A percentile compares a stretch with the other conserved stretches of the same genome.
phyloP scores from a whole-genome alignment of 2,113 vertebrate genomes.

The Equus przewalskii region DNA sequence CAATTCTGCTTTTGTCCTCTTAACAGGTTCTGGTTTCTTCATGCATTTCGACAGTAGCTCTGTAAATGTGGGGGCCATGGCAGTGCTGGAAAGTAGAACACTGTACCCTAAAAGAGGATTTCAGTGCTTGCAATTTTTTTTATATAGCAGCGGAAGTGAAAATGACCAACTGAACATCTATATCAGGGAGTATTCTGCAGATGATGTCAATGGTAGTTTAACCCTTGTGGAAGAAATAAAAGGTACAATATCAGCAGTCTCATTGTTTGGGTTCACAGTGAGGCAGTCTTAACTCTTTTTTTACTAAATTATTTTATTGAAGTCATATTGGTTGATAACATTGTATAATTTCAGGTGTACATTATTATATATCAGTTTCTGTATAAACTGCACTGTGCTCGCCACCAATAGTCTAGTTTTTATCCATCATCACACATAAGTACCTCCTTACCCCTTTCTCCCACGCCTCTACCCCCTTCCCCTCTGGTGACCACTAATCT shows the following conservation, averaged over 20 bases:
- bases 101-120: slow-evolving; percentile 93
- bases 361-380: too few species aligned
- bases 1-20: slow-evolving; percentile 36
- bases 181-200: slow-evolving; percentile 89
- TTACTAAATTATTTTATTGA: too few species aligned
- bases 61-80: slow-evolving; percentile 82
- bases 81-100: slow-evolving; percentile 91
- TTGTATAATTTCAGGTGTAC: too few species aligned
- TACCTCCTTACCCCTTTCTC: too few species aligned
- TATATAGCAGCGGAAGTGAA: slow-evolving; percentile 90
- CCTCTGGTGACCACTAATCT: too few species aligned
- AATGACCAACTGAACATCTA: slow-evolving; percentile 89
- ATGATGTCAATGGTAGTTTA: slow-evolving; percentile 84
- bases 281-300: neutral
- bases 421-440: too few species aligned
- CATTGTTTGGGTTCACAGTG: neutral
- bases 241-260: slow-evolving; percentile 85
- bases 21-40: slow-evolving; percentile 93
- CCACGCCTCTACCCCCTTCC: too few species aligned
- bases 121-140: slow-evolving; percentile 97
- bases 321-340: too few species aligned
- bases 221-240: slow-evolving; percentile 88
- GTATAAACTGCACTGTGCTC: too few species aligned
- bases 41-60: slow-evolving; percentile 92
- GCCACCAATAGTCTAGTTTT: too few species aligned